A percentile compares a stretch with the other conserved stretches of the same genome.
Evolutionary conservation across 2,888 invertebrate species (phyloP).

Genomic region (Leucozona laternaria): DNA sequence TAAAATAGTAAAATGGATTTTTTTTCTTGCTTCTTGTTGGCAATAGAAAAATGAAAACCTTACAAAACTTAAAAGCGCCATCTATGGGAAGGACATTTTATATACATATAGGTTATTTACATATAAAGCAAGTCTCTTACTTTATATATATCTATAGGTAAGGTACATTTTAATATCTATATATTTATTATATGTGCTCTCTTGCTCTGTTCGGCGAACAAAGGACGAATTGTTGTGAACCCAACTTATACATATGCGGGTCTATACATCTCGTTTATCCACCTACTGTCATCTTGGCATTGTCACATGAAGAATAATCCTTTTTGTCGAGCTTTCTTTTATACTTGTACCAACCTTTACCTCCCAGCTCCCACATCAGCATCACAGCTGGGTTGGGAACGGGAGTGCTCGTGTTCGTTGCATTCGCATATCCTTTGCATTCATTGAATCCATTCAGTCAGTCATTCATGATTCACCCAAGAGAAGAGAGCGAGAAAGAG

Average conservation of each 20-base stretch:
- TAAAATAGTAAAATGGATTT: constrained; percentile 42
- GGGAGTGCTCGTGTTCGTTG: constrained; percentile 26
- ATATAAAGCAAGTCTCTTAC: constrained; percentile 16
- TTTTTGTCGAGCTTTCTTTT: constrained; percentile 62
- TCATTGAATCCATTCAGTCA: constrained; percentile 61
- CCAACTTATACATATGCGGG: constrained; percentile 60
- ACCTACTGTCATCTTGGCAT: constrained; percentile 59
- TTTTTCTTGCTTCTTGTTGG: constrained; percentile 7
- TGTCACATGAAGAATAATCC: constrained; percentile 66
- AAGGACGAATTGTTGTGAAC: constrained; percentile 49
- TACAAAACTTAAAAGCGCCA: constrained; percentile 72
- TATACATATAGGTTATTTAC: constrained; percentile 10
- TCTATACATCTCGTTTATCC: constrained; percentile 58
- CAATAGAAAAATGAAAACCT: constrained; percentile 53
- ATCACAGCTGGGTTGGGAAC: constrained; percentile 2
- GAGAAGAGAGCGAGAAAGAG: constrained; percentile 46
- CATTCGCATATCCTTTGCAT: constrained; percentile 71
- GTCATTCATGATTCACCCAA: constrained; percentile 42
- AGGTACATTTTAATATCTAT: constrained; percentile 18
- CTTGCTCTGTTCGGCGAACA: constrained; percentile 38
- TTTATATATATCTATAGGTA: too few species aligned
- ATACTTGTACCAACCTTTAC: constrained; percentile 2
- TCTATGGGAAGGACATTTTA: constrained; percentile 58
- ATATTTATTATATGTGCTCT: constrained; percentile 18
- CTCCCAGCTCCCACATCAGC: too few species aligned